These are phyloP conservation scores for Amphiprion clarkii DNA, from an alignment of 2,797 vertebrate species.

Conservation along the genomic window DNA sequence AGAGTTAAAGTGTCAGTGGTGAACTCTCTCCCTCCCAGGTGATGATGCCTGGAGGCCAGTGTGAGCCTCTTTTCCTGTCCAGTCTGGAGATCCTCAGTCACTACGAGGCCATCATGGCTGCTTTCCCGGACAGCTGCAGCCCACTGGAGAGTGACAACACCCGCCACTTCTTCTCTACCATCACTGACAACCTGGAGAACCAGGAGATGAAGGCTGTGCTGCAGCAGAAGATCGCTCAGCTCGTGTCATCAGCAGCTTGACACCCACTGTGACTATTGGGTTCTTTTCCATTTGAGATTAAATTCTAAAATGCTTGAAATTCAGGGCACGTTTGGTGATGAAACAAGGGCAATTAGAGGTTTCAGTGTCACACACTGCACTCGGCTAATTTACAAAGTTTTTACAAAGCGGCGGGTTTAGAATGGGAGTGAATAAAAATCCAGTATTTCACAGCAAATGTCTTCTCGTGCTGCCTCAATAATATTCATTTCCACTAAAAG, in stretches of 20 bases:
- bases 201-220: constrained; percentile 88
- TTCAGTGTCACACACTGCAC: background rate
- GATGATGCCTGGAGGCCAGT: constrained; percentile 88
- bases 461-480: background rate
- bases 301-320: background rate
- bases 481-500: background rate
- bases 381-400: background rate
- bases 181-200: constrained; percentile 86
- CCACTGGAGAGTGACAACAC: constrained; percentile 89
- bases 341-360: background rate
- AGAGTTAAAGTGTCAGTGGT: background rate
- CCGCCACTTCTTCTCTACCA: constrained; percentile 90
- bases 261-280: background rate
- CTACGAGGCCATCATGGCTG: constrained; percentile 84
- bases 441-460: constrained; percentile 11
- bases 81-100: constrained; percentile 92
- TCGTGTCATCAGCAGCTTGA: constrained; percentile 63
- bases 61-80: constrained; percentile 88
- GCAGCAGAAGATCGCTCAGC: constrained; percentile 92
- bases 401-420: background rate
- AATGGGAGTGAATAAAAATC: constrained; percentile 29
- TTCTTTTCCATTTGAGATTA: background rate
- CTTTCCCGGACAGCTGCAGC: constrained; percentile 82
- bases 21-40: constrained; percentile 68
- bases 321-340: background rate